Base-by-base conservation (phyloP, 2,797 vertebrate genomes). In the Alectoris magna region DNA sequence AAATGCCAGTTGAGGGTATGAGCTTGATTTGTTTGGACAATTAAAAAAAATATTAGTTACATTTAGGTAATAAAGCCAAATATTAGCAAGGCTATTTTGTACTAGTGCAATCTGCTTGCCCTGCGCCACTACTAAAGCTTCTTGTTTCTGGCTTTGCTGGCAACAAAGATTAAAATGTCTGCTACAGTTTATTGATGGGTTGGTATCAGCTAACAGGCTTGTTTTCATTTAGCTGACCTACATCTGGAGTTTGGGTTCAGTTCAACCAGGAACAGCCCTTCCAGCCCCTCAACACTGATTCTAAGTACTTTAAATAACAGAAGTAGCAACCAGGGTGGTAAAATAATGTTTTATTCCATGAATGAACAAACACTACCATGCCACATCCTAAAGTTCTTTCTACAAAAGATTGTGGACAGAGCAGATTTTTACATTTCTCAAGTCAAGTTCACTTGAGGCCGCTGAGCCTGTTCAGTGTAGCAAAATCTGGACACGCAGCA, bases 301-400 rank as follows among this genome's bases (percentile, higher is more conserved):
- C 11, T 60, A 86, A 86, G 11, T 38, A 55, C 39, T 39, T 38
- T 31, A 90, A 96, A 85, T 84, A 95, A 95, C 48, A 75, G 89
- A 91, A 84, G 91, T 91, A 92, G 94, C 91, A 92, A 84, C 93
- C 95, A 90, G 82, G 94, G 97, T 98, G 98, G 98, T 98, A 98
- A 99, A 99, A 99, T 98, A 98, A 98, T 96, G 96, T 98, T 99
- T 99, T 98, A 99, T 99, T 99, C 98, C 97, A 96, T 97, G 97
- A 98, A 97, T 97, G 97, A 98, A 98, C 98, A 98, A 97, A 97
- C 95, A 98, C 98, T 98, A 98, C 98, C 98, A 98, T 98, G 98
- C 98, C 98, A 97, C 98, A 96, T 96, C 96, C 98, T 97, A 97
- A 92, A 91, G 92, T 94, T 96, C 97, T 97, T 88, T 95, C 78